These are phyloP conservation scores for Parascotia fuliginaria DNA, from an alignment of 2,888 invertebrate species.

Conservation along the genomic window DNA sequence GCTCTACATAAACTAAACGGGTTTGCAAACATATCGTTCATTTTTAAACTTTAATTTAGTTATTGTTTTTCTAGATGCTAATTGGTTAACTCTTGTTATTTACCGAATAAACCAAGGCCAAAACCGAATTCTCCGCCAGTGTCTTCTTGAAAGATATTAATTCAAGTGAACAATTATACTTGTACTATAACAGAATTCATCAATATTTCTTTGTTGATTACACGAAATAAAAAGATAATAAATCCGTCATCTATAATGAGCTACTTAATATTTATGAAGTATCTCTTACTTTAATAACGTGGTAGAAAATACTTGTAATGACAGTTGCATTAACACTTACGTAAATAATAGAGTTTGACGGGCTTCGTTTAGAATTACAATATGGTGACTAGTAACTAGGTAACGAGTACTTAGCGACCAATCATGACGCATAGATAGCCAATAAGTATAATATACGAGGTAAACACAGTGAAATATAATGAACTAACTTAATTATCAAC, in stretches of 20 bases:
- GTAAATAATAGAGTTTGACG: slow-evolving; percentile 47
- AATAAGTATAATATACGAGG: slow-evolving; percentile 19
- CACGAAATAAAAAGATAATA: too few species aligned
- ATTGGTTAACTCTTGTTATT: slow-evolving; percentile 26
- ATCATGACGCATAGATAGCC: slow-evolving; percentile 24
- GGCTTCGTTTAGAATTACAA: slow-evolving; percentile 49
- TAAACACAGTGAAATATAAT: slow-evolving; percentile 37
- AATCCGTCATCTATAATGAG: slow-evolving; percentile 11
- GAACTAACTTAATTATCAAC: slow-evolving; percentile 18
- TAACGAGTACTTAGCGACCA: slow-evolving; percentile 23
- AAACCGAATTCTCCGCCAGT: slow-evolving; percentile 22
- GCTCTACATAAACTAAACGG: slow-evolving; percentile 9
- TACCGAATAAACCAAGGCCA: slow-evolving; percentile 19
- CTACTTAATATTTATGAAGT: slow-evolving; percentile 16
- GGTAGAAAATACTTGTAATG: slow-evolving; percentile 27
- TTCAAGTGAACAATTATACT: slow-evolving; percentile 1
- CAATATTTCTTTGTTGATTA: too few species aligned
- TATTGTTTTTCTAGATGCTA: slow-evolving; percentile 27
- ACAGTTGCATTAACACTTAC: slow-evolving; percentile 34
- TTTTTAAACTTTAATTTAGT: slow-evolving; percentile 22
- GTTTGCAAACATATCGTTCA: slow-evolving; percentile 8
- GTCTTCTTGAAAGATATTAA: slow-evolving; percentile 7
- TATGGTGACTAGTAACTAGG: slow-evolving; percentile 44
- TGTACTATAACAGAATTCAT: too few species aligned
- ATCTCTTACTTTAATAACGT: slow-evolving; percentile 15